A percentile compares a stretch with the other conserved stretches of the same genome.
Evolutionary conservation across 1,140 invertebrate species (phyloP).

Genomic region (Micrasema minimum): DNA sequence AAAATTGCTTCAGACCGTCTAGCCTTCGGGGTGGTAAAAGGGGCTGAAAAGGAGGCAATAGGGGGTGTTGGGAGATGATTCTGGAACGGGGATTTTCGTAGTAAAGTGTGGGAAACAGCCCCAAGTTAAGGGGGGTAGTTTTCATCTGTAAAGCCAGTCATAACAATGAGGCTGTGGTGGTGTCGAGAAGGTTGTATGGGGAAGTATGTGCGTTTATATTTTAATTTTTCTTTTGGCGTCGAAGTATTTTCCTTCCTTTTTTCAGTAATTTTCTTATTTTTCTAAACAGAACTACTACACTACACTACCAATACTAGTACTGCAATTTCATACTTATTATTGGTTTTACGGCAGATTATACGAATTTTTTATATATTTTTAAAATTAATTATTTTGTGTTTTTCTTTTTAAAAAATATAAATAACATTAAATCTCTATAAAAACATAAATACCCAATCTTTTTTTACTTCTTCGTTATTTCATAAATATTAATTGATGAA

Average conservation of each 20-base stretch:
- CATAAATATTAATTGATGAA: too few relatives aligned
- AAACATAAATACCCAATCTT: too few relatives aligned
- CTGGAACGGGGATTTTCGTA: conserved; percentile 11
- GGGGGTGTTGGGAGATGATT: conserved; percentile 7
- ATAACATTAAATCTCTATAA: too few relatives aligned
- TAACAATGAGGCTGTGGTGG: conserved; percentile 31
- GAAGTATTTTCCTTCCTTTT: neutral
- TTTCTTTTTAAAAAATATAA: too few relatives aligned
- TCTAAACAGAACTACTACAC: too few relatives aligned
- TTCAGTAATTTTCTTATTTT: conserved; percentile 5
- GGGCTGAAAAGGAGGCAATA: neutral
- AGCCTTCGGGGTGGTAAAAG: conserved; percentile 9
- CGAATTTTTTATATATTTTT: too few relatives aligned
- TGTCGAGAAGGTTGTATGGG: neutral
- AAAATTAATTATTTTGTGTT: too few relatives aligned
- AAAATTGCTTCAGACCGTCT: conserved; percentile 49
- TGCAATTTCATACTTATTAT: too few relatives aligned
- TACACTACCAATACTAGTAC: too few relatives aligned
- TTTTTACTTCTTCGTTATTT: too few relatives aligned
- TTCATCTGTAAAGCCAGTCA: conserved; percentile 42
- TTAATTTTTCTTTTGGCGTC: neutral
- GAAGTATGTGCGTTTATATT: conserved; percentile 14
- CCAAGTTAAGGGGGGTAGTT: conserved; percentile 4
- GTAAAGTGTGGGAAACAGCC: conserved; percentile 11
- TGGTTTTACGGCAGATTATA: too few relatives aligned